Conservation (phyloP, 2,113 vertebrate species). For the Megalops atlanticus region DNA sequence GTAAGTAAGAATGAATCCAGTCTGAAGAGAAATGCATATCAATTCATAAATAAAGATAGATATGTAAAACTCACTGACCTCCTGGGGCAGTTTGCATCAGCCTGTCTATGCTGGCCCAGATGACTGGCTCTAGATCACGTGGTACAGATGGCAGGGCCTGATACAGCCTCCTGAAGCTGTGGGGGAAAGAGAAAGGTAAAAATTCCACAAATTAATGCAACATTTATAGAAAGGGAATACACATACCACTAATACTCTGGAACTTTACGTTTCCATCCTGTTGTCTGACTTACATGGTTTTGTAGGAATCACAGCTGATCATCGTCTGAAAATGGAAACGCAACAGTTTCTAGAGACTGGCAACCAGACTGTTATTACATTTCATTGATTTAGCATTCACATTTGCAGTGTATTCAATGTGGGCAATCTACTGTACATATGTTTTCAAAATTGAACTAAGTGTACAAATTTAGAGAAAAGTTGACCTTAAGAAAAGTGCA, state of each 20-base stretch:
- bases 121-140: constrained; percentile 16
- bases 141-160: constrained; percentile 29
- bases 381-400: too few relatives aligned
- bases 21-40: too few relatives aligned
- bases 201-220: not conserved
- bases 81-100: constrained; percentile 44
- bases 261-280: not conserved
- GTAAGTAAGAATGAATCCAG: too few relatives aligned
- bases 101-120: constrained; percentile 35
- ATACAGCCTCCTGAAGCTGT: constrained; percentile 58
- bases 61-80: constrained; percentile 47
- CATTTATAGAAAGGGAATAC: not conserved
- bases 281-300: constrained; percentile 54
- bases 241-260: not conserved
- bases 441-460: too few relatives aligned
- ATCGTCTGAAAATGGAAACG: constrained; percentile 43
- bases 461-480: too few relatives aligned
- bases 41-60: not conserved
- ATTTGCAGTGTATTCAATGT: too few relatives aligned
- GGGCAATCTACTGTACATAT: too few relatives aligned
- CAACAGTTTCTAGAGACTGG: too few relatives aligned
- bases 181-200: not conserved
- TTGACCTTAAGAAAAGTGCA: too few relatives aligned
- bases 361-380: too few relatives aligned
- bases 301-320: constrained; percentile 55